phyloP scores from a whole-genome alignment of 2,888 invertebrate genomes.

The Lucinisca nassula region DNA sequence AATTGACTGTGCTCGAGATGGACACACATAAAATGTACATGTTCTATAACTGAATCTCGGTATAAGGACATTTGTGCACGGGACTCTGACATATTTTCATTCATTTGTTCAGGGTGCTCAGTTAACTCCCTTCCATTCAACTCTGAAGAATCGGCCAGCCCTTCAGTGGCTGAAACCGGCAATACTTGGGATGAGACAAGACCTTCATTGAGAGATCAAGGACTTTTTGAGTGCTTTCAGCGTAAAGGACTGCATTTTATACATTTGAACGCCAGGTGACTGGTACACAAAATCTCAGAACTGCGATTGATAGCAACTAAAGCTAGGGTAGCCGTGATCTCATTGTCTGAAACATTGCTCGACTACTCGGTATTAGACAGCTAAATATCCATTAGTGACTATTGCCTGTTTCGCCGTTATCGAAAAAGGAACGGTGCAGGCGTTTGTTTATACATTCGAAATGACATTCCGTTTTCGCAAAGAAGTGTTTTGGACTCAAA shows the following conservation, averaged over 20 bases:
- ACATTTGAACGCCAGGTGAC: background rate
- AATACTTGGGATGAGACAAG: background rate
- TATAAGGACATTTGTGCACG: background rate
- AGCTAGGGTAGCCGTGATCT: background rate
- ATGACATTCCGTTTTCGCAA: background rate
- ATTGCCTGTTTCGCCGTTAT: background rate
- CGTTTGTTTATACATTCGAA: background rate
- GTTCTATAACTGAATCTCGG: background rate
- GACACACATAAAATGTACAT: background rate
- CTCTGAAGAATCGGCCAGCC: background rate
- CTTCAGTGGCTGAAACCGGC: background rate
- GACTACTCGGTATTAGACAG: background rate
- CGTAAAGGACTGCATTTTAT: constrained; percentile 1
- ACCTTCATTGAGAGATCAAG: background rate
- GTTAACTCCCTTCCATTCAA: background rate
- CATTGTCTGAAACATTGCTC: background rate
- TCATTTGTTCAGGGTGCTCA: background rate
- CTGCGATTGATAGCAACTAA: background rate
- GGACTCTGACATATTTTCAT: background rate
- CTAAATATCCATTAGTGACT: background rate
- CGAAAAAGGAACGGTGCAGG: background rate
- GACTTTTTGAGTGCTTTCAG: background rate
- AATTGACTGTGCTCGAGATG: background rate
- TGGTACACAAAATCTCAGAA: background rate
- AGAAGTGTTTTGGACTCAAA: background rate